These are phyloP conservation scores for cattle (Bos taurus) DNA, from an alignment of 2,113 vertebrate species.

Conservation along the genomic window ARS-UCD2.0 NC_037339.1:82141501-82142000, in stretches of 20 bases:
- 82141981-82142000: not conserved
- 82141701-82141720: conserved; percentile 35
- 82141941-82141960: not conserved
- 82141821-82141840: not conserved
- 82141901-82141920: not conserved
- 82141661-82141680: not conserved
- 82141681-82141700: conserved; percentile 57
- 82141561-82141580: conserved; percentile 64
- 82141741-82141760: conserved; percentile 1
- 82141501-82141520: conserved; percentile 53
- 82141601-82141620: conserved; percentile 51
- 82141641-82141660: conserved; percentile 57
- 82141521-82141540: conserved; percentile 55
- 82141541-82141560: conserved; percentile 62
- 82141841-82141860: not conserved
- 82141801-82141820: not conserved
- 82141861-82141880: not conserved
- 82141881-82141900: not conserved
- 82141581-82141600: conserved; percentile 60
- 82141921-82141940: not conserved
- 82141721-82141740: conserved; percentile 12
- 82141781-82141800: not conserved
- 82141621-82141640: conserved; percentile 57
- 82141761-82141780: not conserved
- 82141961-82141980: not conserved